Evolutionary conservation across 2,888 invertebrate species (phyloP).

Genomic region (Nemotelus nigrinus): DNA sequence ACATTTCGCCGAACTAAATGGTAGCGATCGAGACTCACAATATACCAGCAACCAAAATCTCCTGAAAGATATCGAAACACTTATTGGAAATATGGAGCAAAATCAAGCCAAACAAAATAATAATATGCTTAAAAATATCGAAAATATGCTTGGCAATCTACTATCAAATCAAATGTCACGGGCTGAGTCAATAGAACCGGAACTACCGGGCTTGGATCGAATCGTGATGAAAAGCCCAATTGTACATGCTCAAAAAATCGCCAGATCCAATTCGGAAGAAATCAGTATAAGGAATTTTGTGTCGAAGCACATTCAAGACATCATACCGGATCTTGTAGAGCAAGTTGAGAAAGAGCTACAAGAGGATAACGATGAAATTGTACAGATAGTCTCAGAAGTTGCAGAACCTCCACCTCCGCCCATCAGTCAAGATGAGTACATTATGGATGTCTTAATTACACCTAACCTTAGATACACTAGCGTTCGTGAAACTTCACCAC

Average conservation of each 20-base stretch:
- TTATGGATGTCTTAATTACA: constrained; percentile 61
- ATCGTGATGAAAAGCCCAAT: constrained; percentile 64
- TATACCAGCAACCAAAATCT: constrained; percentile 56
- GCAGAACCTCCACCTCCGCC: constrained; percentile 45
- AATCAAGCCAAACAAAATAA: constrained; percentile 63
- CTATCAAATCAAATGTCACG: constrained; percentile 50
- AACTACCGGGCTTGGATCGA: constrained; percentile 55
- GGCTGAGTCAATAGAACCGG: constrained; percentile 53
- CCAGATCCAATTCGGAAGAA: not conserved
- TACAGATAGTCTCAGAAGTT: constrained; percentile 1
- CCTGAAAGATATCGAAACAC: constrained; percentile 63
- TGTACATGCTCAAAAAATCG: constrained; percentile 49
- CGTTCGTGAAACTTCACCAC: constrained; percentile 57
- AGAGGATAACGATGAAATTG: constrained; percentile 52
- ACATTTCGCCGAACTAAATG: constrained; percentile 50
- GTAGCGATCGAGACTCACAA: constrained; percentile 55
- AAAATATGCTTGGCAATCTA: constrained; percentile 60
- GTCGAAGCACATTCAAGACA: constrained; percentile 65
- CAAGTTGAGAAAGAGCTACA: constrained; percentile 63
- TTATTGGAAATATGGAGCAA: constrained; percentile 65
- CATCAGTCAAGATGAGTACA: constrained; percentile 45
- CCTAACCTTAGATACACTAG: constrained; percentile 59
- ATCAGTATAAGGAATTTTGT: constrained; percentile 63
- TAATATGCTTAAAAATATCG: constrained; percentile 59
- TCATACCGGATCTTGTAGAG: constrained; percentile 63